Conservation (phyloP, 2,888 invertebrate genomes). For the Proisotoma minuta region DNA sequence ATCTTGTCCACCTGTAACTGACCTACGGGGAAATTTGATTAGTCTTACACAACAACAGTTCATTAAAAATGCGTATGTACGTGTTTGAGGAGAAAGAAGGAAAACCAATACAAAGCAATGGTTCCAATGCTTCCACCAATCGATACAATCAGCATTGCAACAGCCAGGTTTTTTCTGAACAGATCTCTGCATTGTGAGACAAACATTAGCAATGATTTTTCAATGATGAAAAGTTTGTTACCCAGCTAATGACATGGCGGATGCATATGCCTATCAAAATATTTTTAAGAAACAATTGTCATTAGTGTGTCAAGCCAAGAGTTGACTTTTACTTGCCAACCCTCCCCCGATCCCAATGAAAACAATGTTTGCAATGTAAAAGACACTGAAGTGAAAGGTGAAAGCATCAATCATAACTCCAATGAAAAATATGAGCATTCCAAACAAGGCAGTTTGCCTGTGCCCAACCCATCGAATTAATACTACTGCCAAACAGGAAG, state of each 20-base stretch:
- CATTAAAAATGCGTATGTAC: neutral
- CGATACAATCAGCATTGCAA: slow-evolving; percentile 14
- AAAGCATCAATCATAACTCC: slow-evolving; percentile 34
- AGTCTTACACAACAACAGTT: neutral
- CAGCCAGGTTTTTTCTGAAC: slow-evolving; percentile 21
- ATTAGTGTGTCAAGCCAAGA: neutral
- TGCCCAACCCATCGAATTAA: slow-evolving; percentile 31
- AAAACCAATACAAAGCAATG: slow-evolving; percentile 18
- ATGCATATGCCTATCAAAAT: neutral
- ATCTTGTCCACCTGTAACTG: slow-evolving; percentile 25
- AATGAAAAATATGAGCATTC: slow-evolving; percentile 35
- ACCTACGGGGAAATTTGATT: slow-evolving; percentile 7
- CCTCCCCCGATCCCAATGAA: slow-evolving; percentile 34
- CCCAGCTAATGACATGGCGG: neutral
- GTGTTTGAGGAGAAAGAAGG: neutral
- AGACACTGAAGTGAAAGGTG: slow-evolving; percentile 14
- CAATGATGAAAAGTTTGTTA: neutral
- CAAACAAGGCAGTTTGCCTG: slow-evolving; percentile 35
- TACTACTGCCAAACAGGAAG: neutral
- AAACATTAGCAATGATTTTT: neutral
- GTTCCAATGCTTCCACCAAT: slow-evolving; percentile 14
- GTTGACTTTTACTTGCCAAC: slow-evolving; percentile 32
- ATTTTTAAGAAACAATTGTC: neutral
- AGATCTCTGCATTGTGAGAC: slow-evolving; percentile 23
- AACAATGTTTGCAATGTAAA: slow-evolving; percentile 27